A percentile compares a stretch with the other conserved stretches of the same genome.
Conservation (phyloP, 2,888 invertebrate genomes). For the Stenchaetothrips biformis region DNA sequence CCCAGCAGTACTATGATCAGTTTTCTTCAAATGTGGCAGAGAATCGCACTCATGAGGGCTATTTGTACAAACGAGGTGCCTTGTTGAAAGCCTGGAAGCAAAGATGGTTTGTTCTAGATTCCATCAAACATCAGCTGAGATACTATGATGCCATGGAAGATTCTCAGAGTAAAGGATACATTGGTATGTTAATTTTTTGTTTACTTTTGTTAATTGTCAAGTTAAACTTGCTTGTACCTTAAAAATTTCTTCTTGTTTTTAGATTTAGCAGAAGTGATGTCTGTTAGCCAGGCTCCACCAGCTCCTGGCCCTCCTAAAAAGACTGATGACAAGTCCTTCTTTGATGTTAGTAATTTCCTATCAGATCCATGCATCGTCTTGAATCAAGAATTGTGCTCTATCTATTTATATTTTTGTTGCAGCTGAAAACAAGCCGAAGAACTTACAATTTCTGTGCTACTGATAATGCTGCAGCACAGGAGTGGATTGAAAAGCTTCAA, state of each 20-base stretch:
- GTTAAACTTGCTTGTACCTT: background rate
- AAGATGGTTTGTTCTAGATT: constrained; percentile 96
- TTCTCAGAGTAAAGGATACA: constrained; percentile 88
- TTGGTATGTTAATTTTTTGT: constrained; percentile 57
- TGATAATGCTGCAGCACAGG: constrained; percentile 82
- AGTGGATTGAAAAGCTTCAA: constrained; percentile 97
- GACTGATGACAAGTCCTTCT: constrained; percentile 90
- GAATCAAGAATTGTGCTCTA: constrained; percentile 10
- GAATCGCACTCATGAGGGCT: constrained; percentile 91
- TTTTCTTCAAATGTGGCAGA: constrained; percentile 90
- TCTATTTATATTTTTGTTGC: constrained; percentile 42
- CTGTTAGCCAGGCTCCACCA: constrained; percentile 72
- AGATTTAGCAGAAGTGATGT: constrained; percentile 92
- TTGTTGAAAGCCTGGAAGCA: constrained; percentile 97
- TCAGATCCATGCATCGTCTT: constrained; percentile 4
- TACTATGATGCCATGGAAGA: constrained; percentile 96
- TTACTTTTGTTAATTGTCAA: constrained; percentile 1
- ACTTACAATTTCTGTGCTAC: constrained; percentile 93
- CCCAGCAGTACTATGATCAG: constrained; percentile 87
- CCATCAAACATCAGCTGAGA: constrained; percentile 91
- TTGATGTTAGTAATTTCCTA: constrained; percentile 73
- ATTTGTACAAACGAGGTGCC: constrained; percentile 92
- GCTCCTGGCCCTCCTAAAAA: constrained; percentile 86
- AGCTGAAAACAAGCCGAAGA: constrained; percentile 87
- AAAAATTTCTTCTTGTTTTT: constrained; percentile 37